Evolutionary conservation across 2,113 vertebrate genomes (phyloP).

Genomic region (Propithecus coquereli): DNA sequence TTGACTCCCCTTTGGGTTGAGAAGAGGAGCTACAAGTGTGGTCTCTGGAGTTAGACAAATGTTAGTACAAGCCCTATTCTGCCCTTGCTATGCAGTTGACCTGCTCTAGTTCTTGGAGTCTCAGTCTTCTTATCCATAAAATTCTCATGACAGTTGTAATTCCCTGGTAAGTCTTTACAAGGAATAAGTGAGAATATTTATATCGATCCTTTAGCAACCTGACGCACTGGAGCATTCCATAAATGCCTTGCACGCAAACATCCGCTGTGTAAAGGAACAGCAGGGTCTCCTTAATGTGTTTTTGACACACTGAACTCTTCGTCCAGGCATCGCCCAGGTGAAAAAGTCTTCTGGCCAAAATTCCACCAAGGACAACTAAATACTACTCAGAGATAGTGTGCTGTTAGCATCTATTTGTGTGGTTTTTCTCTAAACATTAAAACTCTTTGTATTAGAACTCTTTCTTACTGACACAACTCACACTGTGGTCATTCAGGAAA

Average conservation of each 20-base stretch:
- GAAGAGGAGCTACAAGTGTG: background rate
- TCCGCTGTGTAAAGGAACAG: background rate
- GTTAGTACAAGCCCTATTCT: background rate
- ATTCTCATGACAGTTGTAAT: background rate
- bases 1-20: background rate
- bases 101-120: background rate
- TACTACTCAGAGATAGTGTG: rapidly evolving
- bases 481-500: background rate
- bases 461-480: background rate
- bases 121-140: background rate
- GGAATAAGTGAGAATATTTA: background rate
- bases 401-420: background rate
- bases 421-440: background rate
- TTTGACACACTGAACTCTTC: background rate
- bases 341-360: background rate
- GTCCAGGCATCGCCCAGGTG: no score
- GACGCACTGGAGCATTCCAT: no score
- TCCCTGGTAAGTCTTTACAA: background rate
- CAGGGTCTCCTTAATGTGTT: background rate
- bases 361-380: background rate
- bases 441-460: background rate
- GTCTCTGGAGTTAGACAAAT: background rate
- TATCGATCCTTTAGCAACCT: background rate
- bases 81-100: background rate
- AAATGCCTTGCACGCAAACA: background rate